Evolutionary conservation across 2,113 vertebrate genomes (phyloP).

Genomic region (Sitta europaea): DNA sequence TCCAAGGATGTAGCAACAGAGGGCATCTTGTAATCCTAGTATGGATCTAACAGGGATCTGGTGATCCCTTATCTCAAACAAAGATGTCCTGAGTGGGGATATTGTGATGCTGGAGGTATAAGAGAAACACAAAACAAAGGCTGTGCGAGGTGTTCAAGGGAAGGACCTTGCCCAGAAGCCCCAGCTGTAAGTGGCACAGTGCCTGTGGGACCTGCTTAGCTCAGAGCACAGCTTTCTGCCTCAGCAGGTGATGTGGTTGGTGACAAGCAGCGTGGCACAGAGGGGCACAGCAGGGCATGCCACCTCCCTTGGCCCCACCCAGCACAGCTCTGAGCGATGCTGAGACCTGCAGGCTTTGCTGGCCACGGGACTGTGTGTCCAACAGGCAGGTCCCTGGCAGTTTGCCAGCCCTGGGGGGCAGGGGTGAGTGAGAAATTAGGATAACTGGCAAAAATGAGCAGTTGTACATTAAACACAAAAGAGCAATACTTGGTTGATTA

Average conservation of each 20-base stretch:
- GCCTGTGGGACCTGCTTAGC: background rate
- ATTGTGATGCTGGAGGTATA: no score
- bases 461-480: background rate
- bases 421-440: background rate
- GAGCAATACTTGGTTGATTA: background rate
- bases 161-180: background rate
- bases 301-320: accelerated
- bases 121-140: background rate
- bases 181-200: background rate
- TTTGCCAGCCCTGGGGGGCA: background rate
- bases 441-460: background rate
- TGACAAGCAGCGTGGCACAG: background rate
- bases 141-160: accelerated
- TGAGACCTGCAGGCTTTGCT: background rate
- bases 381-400: background rate
- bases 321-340: accelerated
- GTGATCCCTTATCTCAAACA: background rate
- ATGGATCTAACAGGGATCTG: background rate
- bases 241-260: background rate
- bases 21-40: background rate
- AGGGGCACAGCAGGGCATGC: background rate
- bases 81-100: background rate
- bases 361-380: accelerated
- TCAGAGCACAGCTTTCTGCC: background rate
- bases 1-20: background rate